Evolutionary conservation across 2,888 invertebrate genomes (phyloP), one percentile per base, ranked within the genome.

Genomic region (Dione juno): DNA sequence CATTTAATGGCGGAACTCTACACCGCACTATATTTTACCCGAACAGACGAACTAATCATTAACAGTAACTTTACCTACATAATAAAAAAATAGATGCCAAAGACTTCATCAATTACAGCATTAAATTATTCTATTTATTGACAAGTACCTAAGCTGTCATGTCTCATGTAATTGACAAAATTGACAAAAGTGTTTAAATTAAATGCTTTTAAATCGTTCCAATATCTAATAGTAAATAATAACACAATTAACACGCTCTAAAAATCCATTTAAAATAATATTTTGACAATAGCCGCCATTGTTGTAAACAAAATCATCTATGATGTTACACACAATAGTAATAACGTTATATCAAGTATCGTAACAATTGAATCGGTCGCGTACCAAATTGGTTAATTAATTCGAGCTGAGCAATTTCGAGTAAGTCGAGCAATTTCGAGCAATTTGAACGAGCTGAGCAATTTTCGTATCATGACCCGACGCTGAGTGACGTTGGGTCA

Each of bases 321-420:
- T 43, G 28, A 28, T 54, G 41, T 35, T 61, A 28, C 52, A 61
- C 6, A 61, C 61, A 61, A 64, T 50, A 40, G 48, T 14, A 64
- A 52, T 37, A 19, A 64, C 37, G 50, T 37, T 50, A 37, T 50
- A 50, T 64, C 40, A 64, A 64, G 61, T 64, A 64, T 68, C 14
- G 54, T 69, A 64, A 69, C 78, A 81, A 82, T 82, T 84, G 84
- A 84, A 87, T 86, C 81, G 80, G 82, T 81, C 83, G 78, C 84
- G 87, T 84, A 86, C 85, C 88, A 87, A 89, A 90, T 89, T 89
- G 88, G 84, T 83, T 86, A 86, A 89, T 90, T 88, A 87, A 81
- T 78, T 77, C 77, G 77, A 77, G 75, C 79, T 76, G 76, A 76
- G 76, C 77, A 80, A 80, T 80, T 80, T 78, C 77, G 78, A 79